Conservation (phyloP, 2,797 vertebrate species). For the Spea hammondii region DNA sequence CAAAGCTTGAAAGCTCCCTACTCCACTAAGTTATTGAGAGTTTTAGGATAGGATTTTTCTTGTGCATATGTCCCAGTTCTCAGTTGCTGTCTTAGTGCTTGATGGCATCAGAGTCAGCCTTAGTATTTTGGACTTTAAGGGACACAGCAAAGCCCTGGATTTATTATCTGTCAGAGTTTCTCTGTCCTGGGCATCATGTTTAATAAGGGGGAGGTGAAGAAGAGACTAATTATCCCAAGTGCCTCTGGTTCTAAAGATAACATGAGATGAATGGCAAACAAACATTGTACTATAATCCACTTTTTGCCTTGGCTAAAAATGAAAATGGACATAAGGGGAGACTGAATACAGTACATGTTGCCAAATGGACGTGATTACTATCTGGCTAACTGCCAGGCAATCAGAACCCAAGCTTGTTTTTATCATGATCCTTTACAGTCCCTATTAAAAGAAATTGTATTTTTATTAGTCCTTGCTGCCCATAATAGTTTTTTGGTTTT, state of each 20-base stretch:
- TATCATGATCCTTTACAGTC: conserved; percentile 69
- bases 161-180: conserved; percentile 42
- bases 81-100: no score
- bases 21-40: no score
- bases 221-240: background rate
- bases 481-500: conserved; percentile 77
- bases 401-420: conserved; percentile 59
- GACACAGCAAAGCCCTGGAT: conserved; percentile 52
- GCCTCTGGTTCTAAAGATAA: conserved; percentile 45
- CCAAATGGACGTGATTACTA: conserved; percentile 62
- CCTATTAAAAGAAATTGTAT: conserved; percentile 74
- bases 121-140: no score
- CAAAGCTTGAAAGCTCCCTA: no score
- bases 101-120: no score
- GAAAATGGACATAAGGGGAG: conserved; percentile 54
- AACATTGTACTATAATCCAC: conserved; percentile 27
- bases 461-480: conserved; percentile 79
- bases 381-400: conserved; percentile 64
- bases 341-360: conserved; percentile 58
- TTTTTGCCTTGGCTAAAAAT: conserved; percentile 54
- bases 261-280: conserved; percentile 36
- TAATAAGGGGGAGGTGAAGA: background rate
- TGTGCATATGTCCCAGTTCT: no score
- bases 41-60: no score
- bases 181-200: conserved; percentile 26